These are phyloP conservation scores for Platygyra sinensis DNA, from an alignment of 64 coral and sea anemone genomes.

Conservation along the genomic window DNA sequence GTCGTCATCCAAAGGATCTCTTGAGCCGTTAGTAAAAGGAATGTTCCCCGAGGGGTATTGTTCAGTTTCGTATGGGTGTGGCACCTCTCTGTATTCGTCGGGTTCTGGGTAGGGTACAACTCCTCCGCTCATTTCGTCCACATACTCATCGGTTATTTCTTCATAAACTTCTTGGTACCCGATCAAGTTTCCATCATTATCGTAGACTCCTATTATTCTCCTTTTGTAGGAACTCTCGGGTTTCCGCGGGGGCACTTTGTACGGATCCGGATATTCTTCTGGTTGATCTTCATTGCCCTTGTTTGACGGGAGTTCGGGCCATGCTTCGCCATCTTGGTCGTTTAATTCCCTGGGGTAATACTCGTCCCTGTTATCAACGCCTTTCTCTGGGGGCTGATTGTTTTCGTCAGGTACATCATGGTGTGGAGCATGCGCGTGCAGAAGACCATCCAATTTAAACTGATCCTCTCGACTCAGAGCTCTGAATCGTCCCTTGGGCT, in stretches of 20 bases:
- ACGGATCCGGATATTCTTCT: constrained; percentile 14
- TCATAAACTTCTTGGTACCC: constrained; percentile 43
- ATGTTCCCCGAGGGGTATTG: constrained; percentile 3
- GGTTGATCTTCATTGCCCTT: background rate
- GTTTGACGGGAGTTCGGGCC: constrained; percentile 8
- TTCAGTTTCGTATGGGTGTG: constrained; percentile 2
- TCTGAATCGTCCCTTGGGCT: constrained; percentile 11
- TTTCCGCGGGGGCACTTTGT: constrained; percentile 19
- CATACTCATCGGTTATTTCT: constrained; percentile 25
- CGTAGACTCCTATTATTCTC: constrained; percentile 37
- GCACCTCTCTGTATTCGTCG: background rate
- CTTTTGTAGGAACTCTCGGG: constrained; percentile 30
- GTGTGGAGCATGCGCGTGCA: constrained; percentile 27
- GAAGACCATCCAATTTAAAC: constrained; percentile 43
- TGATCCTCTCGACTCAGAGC: constrained; percentile 13
- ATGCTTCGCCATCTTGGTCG: background rate
- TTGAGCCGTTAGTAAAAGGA: background rate
- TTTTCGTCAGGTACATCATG: background rate
- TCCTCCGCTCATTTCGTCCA: constrained; percentile 27
- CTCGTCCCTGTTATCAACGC: background rate
- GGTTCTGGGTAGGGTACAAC: constrained; percentile 5
- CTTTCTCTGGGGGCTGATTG: constrained; percentile 20
- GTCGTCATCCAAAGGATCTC: background rate
- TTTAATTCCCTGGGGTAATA: background rate
- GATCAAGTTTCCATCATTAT: constrained; percentile 23